These are phyloP conservation scores for Piscicola geometra DNA, from an alignment of 2,888 invertebrate species.

Conservation along the genomic window DNA sequence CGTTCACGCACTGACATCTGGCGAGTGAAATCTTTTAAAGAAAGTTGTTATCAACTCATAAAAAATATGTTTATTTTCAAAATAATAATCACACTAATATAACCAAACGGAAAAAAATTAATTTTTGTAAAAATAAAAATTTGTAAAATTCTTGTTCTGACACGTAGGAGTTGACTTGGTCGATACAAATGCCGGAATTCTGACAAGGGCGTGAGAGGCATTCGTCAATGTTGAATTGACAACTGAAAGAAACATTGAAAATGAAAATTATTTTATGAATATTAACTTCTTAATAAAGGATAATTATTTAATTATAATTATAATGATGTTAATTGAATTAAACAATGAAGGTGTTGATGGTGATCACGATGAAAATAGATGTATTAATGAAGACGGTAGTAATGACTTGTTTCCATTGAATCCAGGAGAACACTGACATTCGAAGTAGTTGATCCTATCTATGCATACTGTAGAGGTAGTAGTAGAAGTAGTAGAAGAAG, in stretches of 20 bases:
- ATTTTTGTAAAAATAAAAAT: neutral
- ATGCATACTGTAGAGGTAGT: too few species aligned
- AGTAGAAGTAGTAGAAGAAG: too few species aligned
- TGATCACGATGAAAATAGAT: neutral
- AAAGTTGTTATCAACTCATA: too few species aligned
- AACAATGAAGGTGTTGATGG: neutral
- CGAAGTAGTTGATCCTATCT: neutral
- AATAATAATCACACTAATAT: neutral
- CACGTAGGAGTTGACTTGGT: slow-evolving; percentile 37
- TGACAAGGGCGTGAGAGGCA: slow-evolving; percentile 39
- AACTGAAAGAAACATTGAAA: slow-evolving; percentile 14
- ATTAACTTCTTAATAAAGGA: neutral
- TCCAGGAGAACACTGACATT: slow-evolving; percentile 13
- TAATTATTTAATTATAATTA: slow-evolving; percentile 23
- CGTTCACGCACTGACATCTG: neutral
- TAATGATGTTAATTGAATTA: neutral
- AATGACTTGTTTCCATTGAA: slow-evolving; percentile 10
- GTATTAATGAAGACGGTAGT: neutral
- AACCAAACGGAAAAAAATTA: neutral
- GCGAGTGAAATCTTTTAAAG: too few species aligned
- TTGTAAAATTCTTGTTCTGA: slow-evolving; percentile 15
- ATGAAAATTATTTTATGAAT: neutral
- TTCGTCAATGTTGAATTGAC: slow-evolving; percentile 40
- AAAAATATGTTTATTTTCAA: too few species aligned
- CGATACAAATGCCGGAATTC: slow-evolving; percentile 41